phyloP scores from a whole-genome alignment of 2,888 invertebrate genomes.

The Fabriciana adippe region DNA sequence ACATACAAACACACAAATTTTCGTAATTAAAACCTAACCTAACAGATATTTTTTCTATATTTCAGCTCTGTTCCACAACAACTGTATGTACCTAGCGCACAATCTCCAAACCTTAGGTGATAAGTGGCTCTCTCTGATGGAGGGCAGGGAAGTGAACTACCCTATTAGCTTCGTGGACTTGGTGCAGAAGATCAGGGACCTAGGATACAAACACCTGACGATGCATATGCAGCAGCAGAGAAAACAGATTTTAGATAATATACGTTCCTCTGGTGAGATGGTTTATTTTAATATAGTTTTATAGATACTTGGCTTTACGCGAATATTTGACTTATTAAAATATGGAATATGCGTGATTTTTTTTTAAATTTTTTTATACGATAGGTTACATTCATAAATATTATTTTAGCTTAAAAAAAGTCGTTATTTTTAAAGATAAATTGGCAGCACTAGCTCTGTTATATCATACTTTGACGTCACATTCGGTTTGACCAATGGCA shows the following conservation, averaged over 20 bases:
- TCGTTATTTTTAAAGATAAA: no score
- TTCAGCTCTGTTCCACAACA: conserved; percentile 92
- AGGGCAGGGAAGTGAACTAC: conserved; percentile 76
- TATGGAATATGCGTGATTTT: no score
- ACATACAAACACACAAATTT: no score
- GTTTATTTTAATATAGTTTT: neutral
- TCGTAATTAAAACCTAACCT: no score
- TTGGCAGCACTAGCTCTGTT: no score
- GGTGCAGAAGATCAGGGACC: conserved; percentile 84
- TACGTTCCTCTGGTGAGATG: conserved; percentile 86
- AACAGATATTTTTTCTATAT: neutral
- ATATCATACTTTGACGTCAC: no score
- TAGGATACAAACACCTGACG: conserved; percentile 87
- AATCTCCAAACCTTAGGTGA: conserved; percentile 85
- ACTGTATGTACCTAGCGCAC: conserved; percentile 94
- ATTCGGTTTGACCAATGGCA: no score
- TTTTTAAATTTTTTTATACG: no score
- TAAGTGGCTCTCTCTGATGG: conserved; percentile 85
- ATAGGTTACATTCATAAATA: no score
- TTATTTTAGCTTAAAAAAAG: no score
- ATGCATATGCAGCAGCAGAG: conserved; percentile 89
- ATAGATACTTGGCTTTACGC: no score
- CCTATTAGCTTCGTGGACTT: conserved; percentile 86
- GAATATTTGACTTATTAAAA: no score
- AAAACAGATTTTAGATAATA: conserved; percentile 88